Percentiles rank a stretch among this genome's conserved stretches.
Conservation (phyloP, 2,113 vertebrate genomes). For the Coracopsis vasa region DNA sequence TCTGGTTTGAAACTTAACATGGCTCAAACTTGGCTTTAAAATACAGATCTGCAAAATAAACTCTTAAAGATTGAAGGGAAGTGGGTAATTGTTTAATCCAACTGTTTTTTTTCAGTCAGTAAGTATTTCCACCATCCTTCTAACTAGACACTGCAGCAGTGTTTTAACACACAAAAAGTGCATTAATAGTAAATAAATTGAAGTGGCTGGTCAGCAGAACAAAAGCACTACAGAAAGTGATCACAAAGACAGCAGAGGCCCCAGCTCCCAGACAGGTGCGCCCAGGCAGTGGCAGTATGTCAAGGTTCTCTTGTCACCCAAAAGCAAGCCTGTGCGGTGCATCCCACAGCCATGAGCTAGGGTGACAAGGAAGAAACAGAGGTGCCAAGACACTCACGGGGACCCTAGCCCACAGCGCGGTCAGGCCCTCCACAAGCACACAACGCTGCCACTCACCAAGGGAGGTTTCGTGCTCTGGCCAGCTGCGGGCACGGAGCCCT, state of each 20-base stretch:
- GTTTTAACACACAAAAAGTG: neutral
- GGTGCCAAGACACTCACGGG: neutral
- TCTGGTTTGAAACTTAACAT: neutral
- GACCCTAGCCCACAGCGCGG: neutral
- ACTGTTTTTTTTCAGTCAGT: neutral
- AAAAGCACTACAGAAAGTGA: neutral
- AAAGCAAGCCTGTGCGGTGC: neutral
- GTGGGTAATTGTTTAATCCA: fast-evolving
- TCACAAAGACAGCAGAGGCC: neutral
- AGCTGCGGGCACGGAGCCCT: neutral
- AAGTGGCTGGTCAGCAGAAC: neutral
- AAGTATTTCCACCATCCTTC: neutral
- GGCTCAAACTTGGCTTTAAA: neutral
- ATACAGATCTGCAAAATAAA: neutral
- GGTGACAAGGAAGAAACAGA: fast-evolving
- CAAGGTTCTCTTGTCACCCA: neutral
- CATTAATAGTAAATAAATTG: neutral
- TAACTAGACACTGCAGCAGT: neutral
- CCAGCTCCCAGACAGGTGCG: neutral
- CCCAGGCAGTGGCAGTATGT: neutral
- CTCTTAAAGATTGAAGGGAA: neutral
- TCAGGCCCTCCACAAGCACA: neutral
- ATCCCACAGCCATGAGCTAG: too few species aligned
- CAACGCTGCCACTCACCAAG: neutral
- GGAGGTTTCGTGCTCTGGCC: neutral